These are phyloP conservation scores for Lepas anatifera DNA, from an alignment of 2,888 invertebrate genomes.

Conservation along the genomic window DNA sequence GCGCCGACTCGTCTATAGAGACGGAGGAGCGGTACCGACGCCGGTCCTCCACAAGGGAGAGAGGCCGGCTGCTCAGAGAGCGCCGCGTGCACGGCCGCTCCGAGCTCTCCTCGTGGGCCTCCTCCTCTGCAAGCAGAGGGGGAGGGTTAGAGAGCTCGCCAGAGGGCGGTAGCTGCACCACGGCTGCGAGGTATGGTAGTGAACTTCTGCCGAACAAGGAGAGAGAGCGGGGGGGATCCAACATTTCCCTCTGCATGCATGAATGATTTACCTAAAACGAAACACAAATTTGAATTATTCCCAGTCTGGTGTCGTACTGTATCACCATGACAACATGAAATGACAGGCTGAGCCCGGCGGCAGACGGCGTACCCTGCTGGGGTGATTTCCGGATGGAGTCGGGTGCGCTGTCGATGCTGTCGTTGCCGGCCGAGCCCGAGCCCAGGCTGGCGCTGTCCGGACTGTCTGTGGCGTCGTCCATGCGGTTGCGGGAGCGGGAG, in stretches of 20 bases:
- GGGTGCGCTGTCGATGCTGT: slow-evolving; percentile 23
- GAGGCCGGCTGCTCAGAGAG: slow-evolving; percentile 1
- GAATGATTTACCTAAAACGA: no score
- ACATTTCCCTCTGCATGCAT: no score
- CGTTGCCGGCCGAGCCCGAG: slow-evolving; percentile 24
- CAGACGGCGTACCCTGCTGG: neutral
- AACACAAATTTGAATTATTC: no score
- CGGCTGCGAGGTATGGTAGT: no score
- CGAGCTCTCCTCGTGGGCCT: neutral
- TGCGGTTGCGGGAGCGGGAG: slow-evolving; percentile 24
- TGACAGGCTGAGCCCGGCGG: neutral
- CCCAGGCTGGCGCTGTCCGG: slow-evolving; percentile 25
- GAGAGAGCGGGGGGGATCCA: no score
- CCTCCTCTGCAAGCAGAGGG: no score
- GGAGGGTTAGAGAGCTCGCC: no score
- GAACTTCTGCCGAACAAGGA: no score
- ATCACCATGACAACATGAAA: no score
- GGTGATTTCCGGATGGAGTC: slow-evolving; percentile 12
- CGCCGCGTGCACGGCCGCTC: neutral
- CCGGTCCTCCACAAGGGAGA: neutral
- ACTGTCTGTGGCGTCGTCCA: slow-evolving; percentile 23
- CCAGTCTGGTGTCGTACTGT: no score
- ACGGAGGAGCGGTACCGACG: slow-evolving; percentile 8
- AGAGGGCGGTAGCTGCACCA: no score
- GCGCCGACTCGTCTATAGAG: slow-evolving; percentile 5